Evolutionary conservation across 2,888 invertebrate species (phyloP).

Genomic region (Drosophila neutralis): DNA sequence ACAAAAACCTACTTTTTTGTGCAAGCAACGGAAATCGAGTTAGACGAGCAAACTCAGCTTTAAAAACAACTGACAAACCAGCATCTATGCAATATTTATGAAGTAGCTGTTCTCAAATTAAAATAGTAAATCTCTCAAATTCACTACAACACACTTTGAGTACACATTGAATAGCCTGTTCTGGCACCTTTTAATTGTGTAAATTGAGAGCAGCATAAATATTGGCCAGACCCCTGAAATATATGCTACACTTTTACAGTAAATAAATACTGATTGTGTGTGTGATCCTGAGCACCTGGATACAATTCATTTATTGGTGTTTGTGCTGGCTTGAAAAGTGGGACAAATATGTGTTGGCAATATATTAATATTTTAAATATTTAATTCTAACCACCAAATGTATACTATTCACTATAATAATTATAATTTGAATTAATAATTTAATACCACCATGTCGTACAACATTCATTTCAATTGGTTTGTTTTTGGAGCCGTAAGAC

Average conservation of each 20-base stretch:
- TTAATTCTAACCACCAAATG: not conserved
- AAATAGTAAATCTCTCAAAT: conserved; percentile 1
- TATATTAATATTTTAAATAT: not conserved
- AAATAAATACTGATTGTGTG: not conserved
- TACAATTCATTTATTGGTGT: not conserved
- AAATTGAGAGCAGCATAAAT: conserved; percentile 21
- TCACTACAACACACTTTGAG: not conserved
- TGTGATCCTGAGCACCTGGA: conserved; percentile 1
- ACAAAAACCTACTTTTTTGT: conserved; percentile 1
- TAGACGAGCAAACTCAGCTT: not conserved
- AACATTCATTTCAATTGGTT: not conserved
- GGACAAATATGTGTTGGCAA: not conserved
- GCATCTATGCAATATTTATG: not conserved
- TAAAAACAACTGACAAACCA: not conserved
- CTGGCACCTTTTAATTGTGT: conserved; percentile 29
- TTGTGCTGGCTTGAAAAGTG: not conserved
- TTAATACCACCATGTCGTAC: not conserved
- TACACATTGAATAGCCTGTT: not conserved
- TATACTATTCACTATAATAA: not conserved
- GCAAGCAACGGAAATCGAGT: not conserved
- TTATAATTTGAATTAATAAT: not conserved
- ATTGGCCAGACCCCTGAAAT: not conserved
- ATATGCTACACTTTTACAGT: conserved; percentile 23
- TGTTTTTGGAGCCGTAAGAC: not conserved
- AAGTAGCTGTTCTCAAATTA: not conserved